Percentiles rank a stretch among this genome's conserved stretches.
Conservation (phyloP, 2,888 invertebrate genomes). For the Girardia tigrina region DNA sequence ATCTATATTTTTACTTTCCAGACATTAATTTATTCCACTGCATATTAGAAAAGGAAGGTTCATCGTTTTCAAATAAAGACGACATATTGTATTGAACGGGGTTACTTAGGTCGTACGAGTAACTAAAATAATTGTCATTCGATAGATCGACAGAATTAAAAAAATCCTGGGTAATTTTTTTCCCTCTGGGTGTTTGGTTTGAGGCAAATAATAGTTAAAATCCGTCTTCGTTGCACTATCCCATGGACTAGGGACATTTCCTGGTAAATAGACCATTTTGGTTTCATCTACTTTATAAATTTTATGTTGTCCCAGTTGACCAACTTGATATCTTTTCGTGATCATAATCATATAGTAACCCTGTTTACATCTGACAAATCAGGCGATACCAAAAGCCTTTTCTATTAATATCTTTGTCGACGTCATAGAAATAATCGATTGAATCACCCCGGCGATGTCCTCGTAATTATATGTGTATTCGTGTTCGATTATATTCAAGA, state of each 20-base stretch:
- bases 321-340: conserved; percentile 78
- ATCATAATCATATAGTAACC: conserved; percentile 88
- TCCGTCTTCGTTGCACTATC: not conserved
- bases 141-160: conserved; percentile 89
- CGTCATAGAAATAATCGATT: no score
- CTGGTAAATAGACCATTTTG: conserved; percentile 73
- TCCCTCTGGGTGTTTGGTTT: conserved; percentile 24
- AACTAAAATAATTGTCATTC: conserved; percentile 93
- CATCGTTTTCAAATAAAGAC: no score
- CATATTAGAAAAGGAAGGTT: no score
- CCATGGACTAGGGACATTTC: not conserved
- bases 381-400: conserved; percentile 39
- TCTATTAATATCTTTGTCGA: not conserved
- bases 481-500: no score
- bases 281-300: conserved; percentile 96
- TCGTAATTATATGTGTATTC: no score
- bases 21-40: no score
- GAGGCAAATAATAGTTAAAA: not conserved
- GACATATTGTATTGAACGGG: conserved; percentile 84
- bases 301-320: conserved; percentile 79
- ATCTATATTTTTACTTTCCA: no score
- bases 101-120: conserved; percentile 82
- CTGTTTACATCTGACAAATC: conserved; percentile 68
- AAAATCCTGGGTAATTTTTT: conserved; percentile 73
- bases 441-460: no score